phyloP scores from a whole-genome alignment of 2,113 vertebrate species.

The Nicator chloris region DNA sequence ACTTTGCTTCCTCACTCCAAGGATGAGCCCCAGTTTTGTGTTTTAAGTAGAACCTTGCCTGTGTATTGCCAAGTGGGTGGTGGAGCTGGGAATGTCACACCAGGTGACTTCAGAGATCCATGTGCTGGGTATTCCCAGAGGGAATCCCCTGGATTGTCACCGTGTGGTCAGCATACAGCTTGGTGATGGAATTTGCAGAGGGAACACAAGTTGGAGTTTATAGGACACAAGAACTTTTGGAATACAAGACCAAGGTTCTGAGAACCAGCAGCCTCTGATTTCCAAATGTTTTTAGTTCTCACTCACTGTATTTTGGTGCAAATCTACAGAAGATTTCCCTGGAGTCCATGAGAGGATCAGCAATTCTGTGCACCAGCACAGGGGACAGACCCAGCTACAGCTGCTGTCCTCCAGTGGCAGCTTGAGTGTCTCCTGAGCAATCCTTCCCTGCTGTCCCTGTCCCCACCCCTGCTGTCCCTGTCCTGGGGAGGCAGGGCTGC shows the following conservation, averaged over 20 bases:
- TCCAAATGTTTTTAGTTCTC: neutral
- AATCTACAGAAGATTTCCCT: neutral
- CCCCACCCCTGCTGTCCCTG: neutral
- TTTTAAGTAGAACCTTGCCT: neutral
- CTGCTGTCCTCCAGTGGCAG: neutral
- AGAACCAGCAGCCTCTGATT: neutral
- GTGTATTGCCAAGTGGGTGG: neutral
- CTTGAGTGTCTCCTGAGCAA: too few relatives aligned
- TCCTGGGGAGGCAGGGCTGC: neutral
- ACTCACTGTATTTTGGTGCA: neutral
- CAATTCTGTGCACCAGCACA: neutral
- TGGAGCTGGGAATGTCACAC: neutral
- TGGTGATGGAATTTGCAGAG: neutral
- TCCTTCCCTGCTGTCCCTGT: neutral
- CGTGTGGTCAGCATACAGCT: rapidly evolving
- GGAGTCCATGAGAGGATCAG: neutral
- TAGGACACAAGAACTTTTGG: neutral
- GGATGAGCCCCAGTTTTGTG: neutral
- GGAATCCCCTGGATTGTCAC: neutral
- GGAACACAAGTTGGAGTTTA: neutral
- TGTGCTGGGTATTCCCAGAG: neutral
- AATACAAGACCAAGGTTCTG: neutral
- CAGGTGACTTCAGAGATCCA: neutral
- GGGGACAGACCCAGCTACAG: neutral
- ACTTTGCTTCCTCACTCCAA: neutral